phyloP scores from a whole-genome alignment of 2,888 invertebrate species.

The Drosophila trichaetosa region DNA sequence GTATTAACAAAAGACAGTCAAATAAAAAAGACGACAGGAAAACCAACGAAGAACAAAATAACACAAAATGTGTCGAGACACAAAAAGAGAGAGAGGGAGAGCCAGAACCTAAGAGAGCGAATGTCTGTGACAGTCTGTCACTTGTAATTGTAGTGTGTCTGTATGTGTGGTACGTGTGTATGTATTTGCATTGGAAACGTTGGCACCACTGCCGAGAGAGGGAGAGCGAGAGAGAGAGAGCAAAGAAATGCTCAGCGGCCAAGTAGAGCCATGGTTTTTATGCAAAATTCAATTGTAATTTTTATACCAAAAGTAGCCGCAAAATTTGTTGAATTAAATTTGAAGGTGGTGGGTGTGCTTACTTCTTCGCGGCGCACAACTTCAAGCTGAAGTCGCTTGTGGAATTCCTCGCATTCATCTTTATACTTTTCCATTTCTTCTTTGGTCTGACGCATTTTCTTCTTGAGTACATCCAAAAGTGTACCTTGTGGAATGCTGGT shows the following conservation, averaged over 20 bases:
- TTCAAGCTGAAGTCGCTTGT: constrained; percentile 97
- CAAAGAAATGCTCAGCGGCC: constrained; percentile 60
- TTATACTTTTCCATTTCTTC: constrained; percentile 99
- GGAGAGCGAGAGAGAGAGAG: constrained; percentile 25
- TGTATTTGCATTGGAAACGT: constrained; percentile 66
- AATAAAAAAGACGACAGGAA: constrained; percentile 54
- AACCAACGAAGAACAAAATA: constrained; percentile 62
- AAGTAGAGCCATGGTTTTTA: constrained; percentile 42
- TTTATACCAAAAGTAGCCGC: constrained; percentile 67
- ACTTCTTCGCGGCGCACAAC: constrained; percentile 99
- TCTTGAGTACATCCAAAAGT: constrained; percentile 98
- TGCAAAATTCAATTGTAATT: constrained; percentile 50
- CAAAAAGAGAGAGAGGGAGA: constrained; percentile 5
- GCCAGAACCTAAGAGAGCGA: constrained; percentile 43
- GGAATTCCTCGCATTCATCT: constrained; percentile 98
- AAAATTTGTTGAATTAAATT: constrained; percentile 28
- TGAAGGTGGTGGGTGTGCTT: constrained; percentile 86
- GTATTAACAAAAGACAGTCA: constrained; percentile 52
- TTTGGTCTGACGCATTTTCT: constrained; percentile 99
- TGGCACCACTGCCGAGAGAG: constrained; percentile 42
- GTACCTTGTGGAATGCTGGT: constrained; percentile 96
- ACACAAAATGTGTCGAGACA: constrained; percentile 33
- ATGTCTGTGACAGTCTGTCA: constrained; percentile 49
- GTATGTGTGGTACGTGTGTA: constrained; percentile 23
- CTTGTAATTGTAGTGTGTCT: constrained; percentile 26